Conservation (phyloP, 1,140 invertebrate species). For the Drosophila pectinifera region DNA sequence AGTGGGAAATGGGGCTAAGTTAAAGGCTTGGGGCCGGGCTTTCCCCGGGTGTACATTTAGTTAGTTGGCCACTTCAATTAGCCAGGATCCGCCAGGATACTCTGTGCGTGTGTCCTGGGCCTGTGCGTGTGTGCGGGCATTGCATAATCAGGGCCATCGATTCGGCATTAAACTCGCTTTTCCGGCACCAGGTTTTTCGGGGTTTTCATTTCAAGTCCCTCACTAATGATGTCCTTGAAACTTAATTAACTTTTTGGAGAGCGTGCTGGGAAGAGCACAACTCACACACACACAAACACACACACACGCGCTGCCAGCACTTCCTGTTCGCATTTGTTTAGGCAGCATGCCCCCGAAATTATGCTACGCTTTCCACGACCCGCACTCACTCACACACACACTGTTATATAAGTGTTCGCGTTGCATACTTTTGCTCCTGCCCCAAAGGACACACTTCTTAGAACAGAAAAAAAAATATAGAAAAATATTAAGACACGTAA, state of each 20-base stretch:
- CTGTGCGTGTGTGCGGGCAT: conserved; percentile 27
- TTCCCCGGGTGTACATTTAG: conserved; percentile 70
- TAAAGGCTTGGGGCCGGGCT: conserved; percentile 15
- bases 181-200: background rate
- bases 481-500: background rate
- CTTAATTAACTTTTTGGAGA: conserved; percentile 61
- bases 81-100: conserved; percentile 17
- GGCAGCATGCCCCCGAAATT: conserved; percentile 68
- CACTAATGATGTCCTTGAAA: conserved; percentile 67
- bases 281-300: conserved; percentile 1
- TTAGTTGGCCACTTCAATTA: conserved; percentile 66
- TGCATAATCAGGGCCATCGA: conserved; percentile 64
- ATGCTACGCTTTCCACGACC: conserved; percentile 65
- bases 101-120: background rate
- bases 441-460: background rate
- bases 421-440: conserved; percentile 43
- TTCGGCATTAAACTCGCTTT: conserved; percentile 35
- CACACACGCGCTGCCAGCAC: too few species aligned
- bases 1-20: conserved; percentile 6
- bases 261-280: conserved; percentile 34
- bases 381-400: conserved; percentile 25
- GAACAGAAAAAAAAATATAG: conserved; percentile 17
- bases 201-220: background rate
- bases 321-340: conserved; percentile 62
- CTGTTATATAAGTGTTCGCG: conserved; percentile 72